Conservation (phyloP, 2,888 invertebrate species). For the Empis livida region DNA sequence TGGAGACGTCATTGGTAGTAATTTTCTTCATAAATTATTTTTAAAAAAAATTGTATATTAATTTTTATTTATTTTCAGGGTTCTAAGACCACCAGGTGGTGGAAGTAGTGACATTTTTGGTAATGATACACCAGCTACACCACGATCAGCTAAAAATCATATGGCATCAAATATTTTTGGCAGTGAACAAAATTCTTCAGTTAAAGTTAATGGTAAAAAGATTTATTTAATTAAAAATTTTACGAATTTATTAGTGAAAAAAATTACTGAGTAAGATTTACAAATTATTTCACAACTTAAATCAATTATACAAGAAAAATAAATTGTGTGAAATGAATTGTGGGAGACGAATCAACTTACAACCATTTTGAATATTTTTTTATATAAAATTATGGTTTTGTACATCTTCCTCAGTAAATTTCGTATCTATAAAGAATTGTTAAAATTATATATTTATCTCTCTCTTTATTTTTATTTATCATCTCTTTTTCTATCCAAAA, state of each 20-base stretch:
- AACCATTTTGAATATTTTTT: too few species aligned
- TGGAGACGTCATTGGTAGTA: too few species aligned
- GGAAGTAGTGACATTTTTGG: constrained; percentile 47
- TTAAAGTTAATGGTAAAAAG: constrained; percentile 32
- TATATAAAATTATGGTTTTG: not conserved
- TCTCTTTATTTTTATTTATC: constrained; percentile 9
- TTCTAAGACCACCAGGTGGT: constrained; percentile 49
- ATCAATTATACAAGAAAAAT: too few species aligned
- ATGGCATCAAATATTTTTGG: constrained; percentile 37
- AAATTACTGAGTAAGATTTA: too few species aligned
- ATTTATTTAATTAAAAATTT: too few species aligned
- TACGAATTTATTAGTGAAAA: too few species aligned
- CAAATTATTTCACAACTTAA: too few species aligned
- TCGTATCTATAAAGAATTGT: constrained; percentile 9
- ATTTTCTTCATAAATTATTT: too few species aligned
- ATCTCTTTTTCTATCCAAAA: too few species aligned
- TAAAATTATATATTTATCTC: constrained; percentile 11
- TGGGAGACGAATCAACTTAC: too few species aligned
- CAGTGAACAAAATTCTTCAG: constrained; percentile 27
- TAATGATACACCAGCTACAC: constrained; percentile 28
- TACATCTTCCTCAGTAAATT: constrained; percentile 6
- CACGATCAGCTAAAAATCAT: constrained; percentile 33
- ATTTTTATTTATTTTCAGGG: constrained; percentile 36
- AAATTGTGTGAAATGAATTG: too few species aligned
- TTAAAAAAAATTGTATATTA: not conserved